Base-by-base conservation (phyloP, 2,888 invertebrate species). In the Brachyopa scutellaris region DNA sequence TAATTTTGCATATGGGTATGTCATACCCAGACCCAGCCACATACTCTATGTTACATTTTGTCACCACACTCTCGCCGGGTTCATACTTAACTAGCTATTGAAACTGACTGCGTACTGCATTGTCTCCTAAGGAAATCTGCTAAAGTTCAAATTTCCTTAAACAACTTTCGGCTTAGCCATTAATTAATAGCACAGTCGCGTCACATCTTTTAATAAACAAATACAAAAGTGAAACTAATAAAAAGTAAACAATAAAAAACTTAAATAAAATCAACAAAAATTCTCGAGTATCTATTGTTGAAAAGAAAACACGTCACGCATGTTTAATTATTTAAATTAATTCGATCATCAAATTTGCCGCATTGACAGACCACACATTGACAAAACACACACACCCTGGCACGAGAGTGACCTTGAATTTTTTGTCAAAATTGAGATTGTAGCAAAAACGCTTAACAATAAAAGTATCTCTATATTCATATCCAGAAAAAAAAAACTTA, bases 401-500 rank as follows among this genome's bases (percentile, higher is more conserved):
- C 61, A 80, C 69, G 7, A 31, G 29, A 66, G 53, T 66, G 77
- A 72, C 82, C 82, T 82, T 82, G 82, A 72, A 55, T 29, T 64
- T 45, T 19, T 45, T 23, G 8, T 45, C 45, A 40, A 55, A 49
- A 45, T 19, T 62, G 26, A 73, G 78, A 73, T 78, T 67, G 78
- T 83, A 83, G 83, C 83, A 72, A 77, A 36, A 17, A 7, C 17
- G 13, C 5, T 6, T 21, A 36, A 26, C 2, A 36, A 64, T 17
- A n/a, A 62, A 31, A 15, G 36, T 69, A 55, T 33, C 13, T 2
- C 11, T 4, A 19, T 3, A 23, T 5, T 15, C 2, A 47, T 13
- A 29, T n/a, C n/a, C 11, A 6, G 42, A 45, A 13, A 55, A 38
- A 42, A 31, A 42, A 55, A 85, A 88, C 90, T 87, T 94, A 97